A percentile compares a stretch with the other conserved stretches of the same genome.
Conservation (phyloP, 2,888 invertebrate genomes). For the Caenorhabditis japonica region DNA sequence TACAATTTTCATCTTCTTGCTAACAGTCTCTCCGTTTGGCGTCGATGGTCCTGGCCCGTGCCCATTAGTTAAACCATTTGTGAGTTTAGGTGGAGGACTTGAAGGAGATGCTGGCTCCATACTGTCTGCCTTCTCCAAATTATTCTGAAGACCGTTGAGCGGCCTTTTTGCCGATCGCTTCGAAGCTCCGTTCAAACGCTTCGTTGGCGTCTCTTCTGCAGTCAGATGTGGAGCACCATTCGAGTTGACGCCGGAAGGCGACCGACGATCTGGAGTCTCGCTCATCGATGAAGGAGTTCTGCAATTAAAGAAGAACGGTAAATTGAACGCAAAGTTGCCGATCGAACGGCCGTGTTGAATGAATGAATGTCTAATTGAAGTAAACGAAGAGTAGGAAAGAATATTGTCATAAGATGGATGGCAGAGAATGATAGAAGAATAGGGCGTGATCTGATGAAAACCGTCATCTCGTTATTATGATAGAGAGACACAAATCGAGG, state of each 20-base stretch:
- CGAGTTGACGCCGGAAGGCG: conserved; percentile 15
- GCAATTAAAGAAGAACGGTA: conserved; percentile 17
- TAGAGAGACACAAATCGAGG: conserved; percentile 28
- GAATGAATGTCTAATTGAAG: not conserved
- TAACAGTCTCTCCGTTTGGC: conserved; percentile 28
- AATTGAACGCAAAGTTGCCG: no score
- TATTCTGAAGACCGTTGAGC: conserved; percentile 26
- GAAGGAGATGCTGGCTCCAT: conserved; percentile 31
- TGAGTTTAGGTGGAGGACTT: conserved; percentile 34
- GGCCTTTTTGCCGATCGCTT: conserved; percentile 39
- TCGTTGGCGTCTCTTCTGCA: conserved; percentile 28
- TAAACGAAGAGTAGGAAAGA: no score
- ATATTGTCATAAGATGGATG: not conserved
- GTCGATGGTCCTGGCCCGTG: conserved; percentile 23
- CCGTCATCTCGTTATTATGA: conserved; percentile 28
- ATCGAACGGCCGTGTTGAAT: no score
- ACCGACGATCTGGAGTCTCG: conserved; percentile 49
- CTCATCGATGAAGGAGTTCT: conserved; percentile 56
- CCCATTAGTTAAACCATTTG: conserved; percentile 39
- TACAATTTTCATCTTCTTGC: conserved; percentile 30
- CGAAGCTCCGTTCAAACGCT: conserved; percentile 22
- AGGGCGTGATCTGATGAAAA: conserved; percentile 17
- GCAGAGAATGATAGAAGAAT: conserved; percentile 2
- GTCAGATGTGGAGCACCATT: conserved; percentile 19
- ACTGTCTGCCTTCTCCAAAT: conserved; percentile 12